A percentile compares a stretch with the other conserved stretches of the same genome.
These are phyloP conservation scores for Drosophila willistoni DNA, from an alignment of 1,140 invertebrate genomes.

Conservation along the genomic window DNA sequence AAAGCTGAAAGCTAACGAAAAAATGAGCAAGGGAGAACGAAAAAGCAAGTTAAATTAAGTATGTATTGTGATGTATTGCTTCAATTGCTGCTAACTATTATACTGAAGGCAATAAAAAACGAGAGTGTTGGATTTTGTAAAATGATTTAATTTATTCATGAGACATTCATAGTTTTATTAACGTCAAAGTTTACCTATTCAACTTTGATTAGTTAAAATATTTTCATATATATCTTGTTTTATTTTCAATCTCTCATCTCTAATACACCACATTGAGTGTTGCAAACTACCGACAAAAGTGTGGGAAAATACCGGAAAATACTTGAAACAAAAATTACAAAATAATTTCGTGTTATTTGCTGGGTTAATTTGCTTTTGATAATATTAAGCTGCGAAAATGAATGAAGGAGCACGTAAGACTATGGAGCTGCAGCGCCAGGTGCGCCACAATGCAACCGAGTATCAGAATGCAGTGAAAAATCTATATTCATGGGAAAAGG, in stretches of 20 bases:
- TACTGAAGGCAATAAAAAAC: no score
- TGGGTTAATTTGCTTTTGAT: not conserved
- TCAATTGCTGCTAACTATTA: no score
- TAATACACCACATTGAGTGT: not conserved
- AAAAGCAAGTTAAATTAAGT: no score
- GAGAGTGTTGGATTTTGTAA: no score
- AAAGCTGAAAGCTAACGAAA: no score
- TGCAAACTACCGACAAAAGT: not conserved
- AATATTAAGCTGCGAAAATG: constrained; percentile 38
- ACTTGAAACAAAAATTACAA: not conserved
- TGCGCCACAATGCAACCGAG: constrained; percentile 89
- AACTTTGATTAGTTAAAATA: not conserved
- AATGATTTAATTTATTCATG: no score
- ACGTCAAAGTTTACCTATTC: no score
- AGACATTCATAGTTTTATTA: no score
- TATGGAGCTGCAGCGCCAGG: constrained; percentile 87
- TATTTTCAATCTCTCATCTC: not conserved
- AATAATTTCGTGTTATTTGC: not conserved
- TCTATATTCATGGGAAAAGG: constrained; percentile 91
- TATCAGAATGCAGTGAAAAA: constrained; percentile 89
- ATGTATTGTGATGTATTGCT: no score
- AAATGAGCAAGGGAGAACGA: no score
- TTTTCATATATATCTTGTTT: not conserved
- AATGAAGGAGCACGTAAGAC: constrained; percentile 82
- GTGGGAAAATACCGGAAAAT: not conserved